A percentile compares a stretch with the other conserved stretches of the same genome.
Conservation (phyloP, 2,797 vertebrate genomes). For the Euthynnus affinis region DNA sequence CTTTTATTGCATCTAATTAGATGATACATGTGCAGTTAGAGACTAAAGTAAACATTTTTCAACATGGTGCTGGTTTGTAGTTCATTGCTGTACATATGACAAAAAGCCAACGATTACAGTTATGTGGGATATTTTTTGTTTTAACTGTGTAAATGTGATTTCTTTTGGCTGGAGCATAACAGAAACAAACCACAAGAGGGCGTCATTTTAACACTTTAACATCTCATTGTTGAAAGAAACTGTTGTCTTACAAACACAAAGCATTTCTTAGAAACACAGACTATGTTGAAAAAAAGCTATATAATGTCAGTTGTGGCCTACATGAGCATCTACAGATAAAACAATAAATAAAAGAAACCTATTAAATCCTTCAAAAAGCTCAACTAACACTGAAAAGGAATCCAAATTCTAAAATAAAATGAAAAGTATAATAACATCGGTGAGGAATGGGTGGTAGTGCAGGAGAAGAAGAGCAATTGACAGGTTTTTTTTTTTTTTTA, state of each 20-base stretch:
- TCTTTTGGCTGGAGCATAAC: not conserved
- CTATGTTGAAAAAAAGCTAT: no score
- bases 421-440: conserved; percentile 28
- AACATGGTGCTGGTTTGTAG: not conserved
- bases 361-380: not conserved
- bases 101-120: not conserved
- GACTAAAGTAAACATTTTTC: not conserved
- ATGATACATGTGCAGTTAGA: not conserved
- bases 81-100: not conserved
- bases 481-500: not conserved
- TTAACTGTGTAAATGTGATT: not conserved
- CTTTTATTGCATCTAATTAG: not conserved
- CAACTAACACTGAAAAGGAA: not conserved
- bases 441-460: conserved; percentile 13
- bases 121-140: not conserved
- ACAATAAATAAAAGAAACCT: no score
- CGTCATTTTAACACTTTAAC: conserved; percentile 18
- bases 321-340: not conserved
- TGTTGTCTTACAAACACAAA: conserved; percentile 5
- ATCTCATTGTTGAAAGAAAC: not conserved
- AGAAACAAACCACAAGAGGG: conserved; percentile 59
- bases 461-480: conserved; percentile 55
- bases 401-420: not conserved
- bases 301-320: not conserved
- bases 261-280: not conserved